Evolutionary conservation across 2,113 vertebrate genomes (phyloP).

Genomic region (Verasper variegatus): DNA sequence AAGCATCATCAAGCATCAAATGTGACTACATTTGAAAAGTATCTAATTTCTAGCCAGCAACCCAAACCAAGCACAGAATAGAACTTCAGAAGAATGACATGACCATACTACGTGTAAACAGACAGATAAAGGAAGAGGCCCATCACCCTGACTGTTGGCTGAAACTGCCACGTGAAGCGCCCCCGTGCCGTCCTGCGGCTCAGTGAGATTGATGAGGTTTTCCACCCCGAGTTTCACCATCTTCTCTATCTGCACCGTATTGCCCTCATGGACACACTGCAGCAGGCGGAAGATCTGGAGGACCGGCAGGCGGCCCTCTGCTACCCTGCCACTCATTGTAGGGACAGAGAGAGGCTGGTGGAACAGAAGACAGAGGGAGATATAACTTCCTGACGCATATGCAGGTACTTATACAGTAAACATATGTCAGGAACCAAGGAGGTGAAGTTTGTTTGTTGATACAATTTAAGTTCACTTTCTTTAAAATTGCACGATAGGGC

Average conservation of each 20-base stretch:
- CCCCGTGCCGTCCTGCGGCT: constrained; percentile 84
- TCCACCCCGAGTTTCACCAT: constrained; percentile 84
- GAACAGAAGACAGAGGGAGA: background rate
- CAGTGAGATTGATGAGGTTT: constrained; percentile 89
- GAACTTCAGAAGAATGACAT: no score
- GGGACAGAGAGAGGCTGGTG: background rate
- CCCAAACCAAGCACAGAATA: no score
- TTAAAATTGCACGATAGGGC: no score
- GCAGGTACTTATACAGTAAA: no score
- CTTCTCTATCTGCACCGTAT: constrained; percentile 87
- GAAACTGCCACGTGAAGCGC: constrained; percentile 87
- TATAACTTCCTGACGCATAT: background rate
- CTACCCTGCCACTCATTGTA: constrained; percentile 61
- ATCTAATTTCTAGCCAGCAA: background rate
- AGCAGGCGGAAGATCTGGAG: constrained; percentile 92
- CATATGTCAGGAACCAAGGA: no score
- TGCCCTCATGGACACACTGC: constrained; percentile 84
- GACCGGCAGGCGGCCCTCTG: constrained; percentile 82
- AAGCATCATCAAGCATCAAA: background rate
- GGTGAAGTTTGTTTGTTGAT: no score
- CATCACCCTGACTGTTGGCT: constrained; percentile 82
- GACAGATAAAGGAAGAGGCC: background rate
- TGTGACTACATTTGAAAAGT: background rate
- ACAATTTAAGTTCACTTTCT: no score
- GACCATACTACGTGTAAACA: background rate